Conservation (phyloP, 1,140 invertebrate species). For the Pinna nobilis region DNA sequence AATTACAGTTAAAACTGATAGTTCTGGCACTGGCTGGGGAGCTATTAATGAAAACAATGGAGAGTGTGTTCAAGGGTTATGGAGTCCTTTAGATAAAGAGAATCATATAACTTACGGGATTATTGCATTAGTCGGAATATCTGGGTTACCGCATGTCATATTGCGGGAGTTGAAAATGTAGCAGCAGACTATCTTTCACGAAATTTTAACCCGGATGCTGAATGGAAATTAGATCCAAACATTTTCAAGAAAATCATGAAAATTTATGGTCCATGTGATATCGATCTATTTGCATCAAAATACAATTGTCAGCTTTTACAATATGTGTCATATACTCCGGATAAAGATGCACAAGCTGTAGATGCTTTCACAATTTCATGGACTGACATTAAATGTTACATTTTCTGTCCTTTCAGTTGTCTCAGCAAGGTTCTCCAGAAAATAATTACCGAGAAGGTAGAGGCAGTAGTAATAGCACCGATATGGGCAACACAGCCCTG, state of each 20-base stretch:
- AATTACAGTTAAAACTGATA: not conserved
- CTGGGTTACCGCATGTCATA: slow-evolving; percentile 16
- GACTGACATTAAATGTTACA: slow-evolving; percentile 4
- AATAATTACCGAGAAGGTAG: slow-evolving; percentile 4
- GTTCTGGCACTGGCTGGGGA: not conserved
- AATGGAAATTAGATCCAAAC: slow-evolving; percentile 19
- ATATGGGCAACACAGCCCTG: slow-evolving; percentile 30
- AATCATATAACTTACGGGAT: not conserved
- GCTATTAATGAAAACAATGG: not conserved
- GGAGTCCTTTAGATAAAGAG: too few species aligned
- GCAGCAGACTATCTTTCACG: too few species aligned
- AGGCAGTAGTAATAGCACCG: slow-evolving; percentile 11
- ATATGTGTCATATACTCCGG: slow-evolving; percentile 27
- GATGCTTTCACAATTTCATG: slow-evolving; percentile 36
- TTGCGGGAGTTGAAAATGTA: slow-evolving; percentile 25
- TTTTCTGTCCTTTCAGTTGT: slow-evolving; percentile 21
- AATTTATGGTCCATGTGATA: slow-evolving; percentile 17
- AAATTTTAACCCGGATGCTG: not conserved
- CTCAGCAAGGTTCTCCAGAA: slow-evolving; percentile 1
- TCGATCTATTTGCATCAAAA: slow-evolving; percentile 43
- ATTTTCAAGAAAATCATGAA: not conserved
- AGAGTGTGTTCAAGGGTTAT: not conserved
- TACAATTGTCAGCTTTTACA: slow-evolving; percentile 7
- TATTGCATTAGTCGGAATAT: not conserved
- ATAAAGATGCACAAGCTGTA: not conserved